Conservation (phyloP, 2,797 vertebrate genomes). For the Presbytis comata region DNA sequence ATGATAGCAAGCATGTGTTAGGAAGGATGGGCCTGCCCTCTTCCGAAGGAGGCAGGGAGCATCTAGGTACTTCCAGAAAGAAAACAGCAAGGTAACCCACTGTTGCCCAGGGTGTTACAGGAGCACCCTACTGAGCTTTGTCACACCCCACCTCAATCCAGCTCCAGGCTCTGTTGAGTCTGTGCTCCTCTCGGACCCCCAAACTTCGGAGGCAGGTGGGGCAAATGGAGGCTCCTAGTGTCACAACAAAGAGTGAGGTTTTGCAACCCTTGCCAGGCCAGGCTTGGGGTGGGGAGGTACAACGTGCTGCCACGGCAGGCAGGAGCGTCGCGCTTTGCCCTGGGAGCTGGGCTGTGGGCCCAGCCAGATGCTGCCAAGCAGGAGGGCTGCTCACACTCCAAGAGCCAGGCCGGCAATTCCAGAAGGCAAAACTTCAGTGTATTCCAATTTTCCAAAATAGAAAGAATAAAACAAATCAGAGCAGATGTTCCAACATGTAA, state of each 20-base stretch:
- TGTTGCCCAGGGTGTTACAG: rapidly evolving
- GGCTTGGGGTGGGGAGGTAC: rapidly evolving
- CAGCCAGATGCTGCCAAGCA: slow-evolving; percentile 51
- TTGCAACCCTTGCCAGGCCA: neutral
- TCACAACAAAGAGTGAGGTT: neutral
- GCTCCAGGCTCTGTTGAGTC: neutral
- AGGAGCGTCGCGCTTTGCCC: neutral
- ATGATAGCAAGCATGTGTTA: neutral
- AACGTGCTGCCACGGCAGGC: neutral
- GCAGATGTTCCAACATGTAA: slow-evolving; percentile 80
- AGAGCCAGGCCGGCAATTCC: slow-evolving; percentile 56
- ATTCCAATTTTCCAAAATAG: slow-evolving; percentile 75
- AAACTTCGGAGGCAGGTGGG: neutral
- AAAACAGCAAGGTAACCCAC: neutral
- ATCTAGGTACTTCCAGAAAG: neutral
- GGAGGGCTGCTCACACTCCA: neutral
- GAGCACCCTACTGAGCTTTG: rapidly evolving
- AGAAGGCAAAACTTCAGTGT: slow-evolving; percentile 70
- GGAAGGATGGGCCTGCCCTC: neutral
- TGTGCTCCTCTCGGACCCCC: rapidly evolving
- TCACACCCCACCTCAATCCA: neutral
- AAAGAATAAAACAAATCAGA: slow-evolving; percentile 80
- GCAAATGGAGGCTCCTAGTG: neutral
- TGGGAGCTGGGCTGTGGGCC: slow-evolving; percentile 55
- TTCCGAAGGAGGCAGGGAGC: neutral